These are phyloP conservation scores for Aphidius colemani DNA, from an alignment of 2,888 invertebrate genomes.

Conservation along the genomic window DNA sequence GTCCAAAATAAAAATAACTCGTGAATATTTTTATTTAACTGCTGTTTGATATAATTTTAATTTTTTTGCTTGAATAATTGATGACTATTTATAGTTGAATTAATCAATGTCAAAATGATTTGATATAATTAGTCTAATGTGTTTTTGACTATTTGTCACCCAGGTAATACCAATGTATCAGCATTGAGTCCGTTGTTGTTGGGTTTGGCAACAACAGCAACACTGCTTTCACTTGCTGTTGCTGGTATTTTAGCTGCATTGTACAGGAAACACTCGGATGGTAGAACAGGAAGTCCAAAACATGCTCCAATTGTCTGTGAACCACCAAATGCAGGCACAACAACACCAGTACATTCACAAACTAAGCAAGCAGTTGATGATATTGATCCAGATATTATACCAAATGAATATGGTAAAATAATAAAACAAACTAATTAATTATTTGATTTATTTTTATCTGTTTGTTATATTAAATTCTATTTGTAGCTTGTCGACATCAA, in stretches of 20 bases:
- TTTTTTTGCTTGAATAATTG: too few species aligned
- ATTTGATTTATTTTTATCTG: not conserved
- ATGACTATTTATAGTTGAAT: not conserved
- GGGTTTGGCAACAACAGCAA: conserved; percentile 77
- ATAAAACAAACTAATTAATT: too few species aligned
- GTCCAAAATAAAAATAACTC: too few species aligned
- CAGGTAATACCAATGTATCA: conserved; percentile 50
- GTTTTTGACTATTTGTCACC: conserved; percentile 18
- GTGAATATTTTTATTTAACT: too few species aligned
- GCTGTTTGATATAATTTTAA: too few species aligned
- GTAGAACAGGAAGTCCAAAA: conserved; percentile 54
- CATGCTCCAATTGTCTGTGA: conserved; percentile 55
- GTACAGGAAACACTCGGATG: conserved; percentile 63
- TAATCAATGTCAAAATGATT: not conserved
- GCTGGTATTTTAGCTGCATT: conserved; percentile 78
- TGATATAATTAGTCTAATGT: conserved; percentile 1
- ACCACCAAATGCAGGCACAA: conserved; percentile 57
- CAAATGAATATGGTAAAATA: conserved; percentile 89
- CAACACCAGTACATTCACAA: conserved; percentile 60
- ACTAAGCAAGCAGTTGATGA: conserved; percentile 68
- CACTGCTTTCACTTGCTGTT: conserved; percentile 75
- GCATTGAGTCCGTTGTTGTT: conserved; percentile 74
- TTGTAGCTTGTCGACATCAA: conserved; percentile 16
- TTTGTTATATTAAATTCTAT: too few species aligned
- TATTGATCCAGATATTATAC: conserved; percentile 86